These are phyloP conservation scores for Hiodon alosoides DNA, from an alignment of 2,113 vertebrate species.

Conservation along the genomic window DNA sequence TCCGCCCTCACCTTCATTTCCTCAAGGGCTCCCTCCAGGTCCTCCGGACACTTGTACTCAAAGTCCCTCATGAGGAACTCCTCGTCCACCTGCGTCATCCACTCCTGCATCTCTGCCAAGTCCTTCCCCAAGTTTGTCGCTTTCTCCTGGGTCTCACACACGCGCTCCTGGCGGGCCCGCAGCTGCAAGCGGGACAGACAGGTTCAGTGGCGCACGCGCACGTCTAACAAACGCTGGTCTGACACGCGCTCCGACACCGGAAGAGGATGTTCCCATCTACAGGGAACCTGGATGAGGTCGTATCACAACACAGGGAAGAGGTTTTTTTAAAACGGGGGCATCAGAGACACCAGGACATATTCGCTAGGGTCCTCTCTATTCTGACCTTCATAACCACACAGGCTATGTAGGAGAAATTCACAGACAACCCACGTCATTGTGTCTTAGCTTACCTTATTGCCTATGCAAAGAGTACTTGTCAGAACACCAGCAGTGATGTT, in stretches of 20 bases:
- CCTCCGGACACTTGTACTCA: slow-evolving; percentile 92
- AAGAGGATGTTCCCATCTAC: background rate
- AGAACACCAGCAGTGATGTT: no score
- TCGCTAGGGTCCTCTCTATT: no score
- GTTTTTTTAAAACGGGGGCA: background rate
- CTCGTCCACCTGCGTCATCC: slow-evolving; percentile 92
- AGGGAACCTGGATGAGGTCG: background rate
- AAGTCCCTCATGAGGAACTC: slow-evolving; percentile 95
- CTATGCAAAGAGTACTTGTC: no score
- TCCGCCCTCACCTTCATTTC: slow-evolving; percentile 85
- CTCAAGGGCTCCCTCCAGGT: slow-evolving; percentile 81
- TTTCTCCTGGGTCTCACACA: slow-evolving; percentile 84
- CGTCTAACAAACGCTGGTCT: background rate
- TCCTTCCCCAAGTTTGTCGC: slow-evolving; percentile 89
- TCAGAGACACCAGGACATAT: background rate
- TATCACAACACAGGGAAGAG: background rate
- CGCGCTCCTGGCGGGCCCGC: slow-evolving; percentile 70
- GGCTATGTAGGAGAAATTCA: no score
- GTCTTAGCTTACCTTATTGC: no score
- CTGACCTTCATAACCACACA: no score
- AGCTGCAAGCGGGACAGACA: slow-evolving; percentile 56
- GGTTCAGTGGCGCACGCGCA: background rate
- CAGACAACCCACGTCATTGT: no score
- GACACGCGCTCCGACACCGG: background rate
- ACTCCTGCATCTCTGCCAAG: slow-evolving; percentile 95